Conservation (phyloP, 2,888 invertebrate genomes). For the Macaria liturata region DNA sequence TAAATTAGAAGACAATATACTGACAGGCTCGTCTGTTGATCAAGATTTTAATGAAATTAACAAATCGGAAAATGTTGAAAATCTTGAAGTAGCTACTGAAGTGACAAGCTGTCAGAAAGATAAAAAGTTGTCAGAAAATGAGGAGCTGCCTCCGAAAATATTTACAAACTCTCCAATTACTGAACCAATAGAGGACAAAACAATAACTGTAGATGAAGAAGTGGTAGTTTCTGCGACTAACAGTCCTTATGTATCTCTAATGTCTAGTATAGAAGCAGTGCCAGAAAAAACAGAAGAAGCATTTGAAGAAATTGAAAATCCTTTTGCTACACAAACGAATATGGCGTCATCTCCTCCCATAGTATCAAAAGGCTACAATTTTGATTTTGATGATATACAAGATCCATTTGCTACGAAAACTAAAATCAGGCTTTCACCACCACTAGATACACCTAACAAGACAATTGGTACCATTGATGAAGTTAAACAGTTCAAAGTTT, state of each 20-base stretch:
- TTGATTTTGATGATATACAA: constrained; percentile 70
- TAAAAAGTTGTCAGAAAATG: neutral
- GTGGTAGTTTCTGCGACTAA: constrained; percentile 55
- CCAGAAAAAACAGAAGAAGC: constrained; percentile 23
- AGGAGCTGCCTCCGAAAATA: constrained; percentile 5
- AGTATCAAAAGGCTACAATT: constrained; percentile 65
- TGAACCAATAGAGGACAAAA: constrained; percentile 10
- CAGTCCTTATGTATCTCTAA: constrained; percentile 59
- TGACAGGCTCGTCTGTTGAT: no score
- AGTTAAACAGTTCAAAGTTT: constrained; percentile 24
- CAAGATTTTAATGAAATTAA: no score
- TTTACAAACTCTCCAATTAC: constrained; percentile 5
- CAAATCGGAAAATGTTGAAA: no score
- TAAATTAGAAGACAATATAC: no score
- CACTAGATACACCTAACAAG: constrained; percentile 42
- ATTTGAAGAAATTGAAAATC: constrained; percentile 39
- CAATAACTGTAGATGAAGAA: constrained; percentile 46
- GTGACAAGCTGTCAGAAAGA: no score
- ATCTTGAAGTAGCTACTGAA: no score
- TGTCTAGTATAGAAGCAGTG: constrained; percentile 38
- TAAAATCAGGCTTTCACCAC: constrained; percentile 61
- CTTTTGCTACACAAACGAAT: constrained; percentile 35
- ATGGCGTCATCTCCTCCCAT: constrained; percentile 62
- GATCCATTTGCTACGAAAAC: constrained; percentile 71
- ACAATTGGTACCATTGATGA: constrained; percentile 20